Base-by-base conservation (phyloP, 2,888 invertebrate genomes). In the Ochropleura plecta region DNA sequence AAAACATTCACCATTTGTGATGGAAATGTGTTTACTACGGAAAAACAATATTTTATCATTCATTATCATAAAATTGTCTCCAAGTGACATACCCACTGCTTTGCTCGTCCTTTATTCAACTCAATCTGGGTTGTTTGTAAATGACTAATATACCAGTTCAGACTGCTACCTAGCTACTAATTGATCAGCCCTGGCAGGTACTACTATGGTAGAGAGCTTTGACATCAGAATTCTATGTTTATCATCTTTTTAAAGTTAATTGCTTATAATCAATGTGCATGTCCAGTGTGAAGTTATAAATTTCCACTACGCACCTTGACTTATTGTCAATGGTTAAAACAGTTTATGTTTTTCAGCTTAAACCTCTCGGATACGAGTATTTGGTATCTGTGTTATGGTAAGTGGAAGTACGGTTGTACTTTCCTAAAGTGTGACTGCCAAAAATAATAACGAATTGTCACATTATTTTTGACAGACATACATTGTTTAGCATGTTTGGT, bases 291-390 rank as follows among this genome's bases (percentile, higher is more conserved):
- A 85, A 87, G 76, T 81, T 79, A 12, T 73, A 75, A 77, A 76
- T 84, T 85, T 85, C 80, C 81, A 88, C 82, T 79, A 75, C 76
- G 79, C 78, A 86, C 88, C 88, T 73, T 89, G 90, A 88, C 90
- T 89, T 86, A 89, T 84, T 82, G 86, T 88, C 88, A 88, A 87
- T 85, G 93, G 95, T 94, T 94, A 94, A 95, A 95, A 94, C 88
- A 90, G 86, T 95, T 95, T 95, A 94, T 96, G 94, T 95, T 96
- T 96, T 96, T 96, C 96, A 96, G 96, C 94, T 92, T 94, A 92
- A 92, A 92, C 96, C 92, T 91, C 94, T 96, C 92, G 93, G 96
- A 95, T 95, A 95, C 95, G 94, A 94, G 95, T 94, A 91, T 95
- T 76, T 95, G 94, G 91, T 95, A 94, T 92, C 93, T 92, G 91